Base-by-base conservation (phyloP, 2,113 vertebrate genomes). In the Natator depressus region DNA sequence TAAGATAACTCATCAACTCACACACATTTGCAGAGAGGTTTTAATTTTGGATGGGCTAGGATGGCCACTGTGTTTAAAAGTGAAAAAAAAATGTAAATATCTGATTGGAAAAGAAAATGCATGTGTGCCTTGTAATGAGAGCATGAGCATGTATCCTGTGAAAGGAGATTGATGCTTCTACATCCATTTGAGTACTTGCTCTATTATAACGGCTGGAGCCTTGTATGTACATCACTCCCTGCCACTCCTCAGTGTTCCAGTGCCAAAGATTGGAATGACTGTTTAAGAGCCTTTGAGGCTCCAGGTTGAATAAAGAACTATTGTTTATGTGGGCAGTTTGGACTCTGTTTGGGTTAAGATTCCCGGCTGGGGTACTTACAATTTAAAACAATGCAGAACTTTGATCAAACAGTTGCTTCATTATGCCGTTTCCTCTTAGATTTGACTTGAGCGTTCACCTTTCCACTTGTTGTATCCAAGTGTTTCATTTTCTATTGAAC, bases 131-230 rank as follows among this genome's bases (percentile, higher is more conserved):
- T 54, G 53, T 54, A 20, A 54, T 54, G 53, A 54, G 53, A 54
- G 20, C 17, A 19, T 6, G 22, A 22, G 53, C 22, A 20, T 6
- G 53, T 22, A 59, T 59, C 25, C 27, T 11, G 57, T 29, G 29
- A 59, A 59, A 59, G 27, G 25, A 12, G 27, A 29, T 3, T 59
- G 57, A 29, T 29, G 57, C 11, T 59, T 12, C 27, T 59, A 59
- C 24, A 69, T 1, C 7, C 24, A 10, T 3, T 27, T 2, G 0
- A 55, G 51, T 79, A 82, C 0, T 0, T 50, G 10, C 13, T 76
- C 59, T 24, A 4, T 25, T 47, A 35, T 19, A n/a, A 20, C 8
- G 9, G 49, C 59, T 42, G 22, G 25, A 38, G 25, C 51, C 14
- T 57, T 9, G 11, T 7, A 14, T 42, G n/a, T 17, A 31, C 22